Conservation (phyloP, 2,797 vertebrate genomes). For the Sebastes minor region DNA sequence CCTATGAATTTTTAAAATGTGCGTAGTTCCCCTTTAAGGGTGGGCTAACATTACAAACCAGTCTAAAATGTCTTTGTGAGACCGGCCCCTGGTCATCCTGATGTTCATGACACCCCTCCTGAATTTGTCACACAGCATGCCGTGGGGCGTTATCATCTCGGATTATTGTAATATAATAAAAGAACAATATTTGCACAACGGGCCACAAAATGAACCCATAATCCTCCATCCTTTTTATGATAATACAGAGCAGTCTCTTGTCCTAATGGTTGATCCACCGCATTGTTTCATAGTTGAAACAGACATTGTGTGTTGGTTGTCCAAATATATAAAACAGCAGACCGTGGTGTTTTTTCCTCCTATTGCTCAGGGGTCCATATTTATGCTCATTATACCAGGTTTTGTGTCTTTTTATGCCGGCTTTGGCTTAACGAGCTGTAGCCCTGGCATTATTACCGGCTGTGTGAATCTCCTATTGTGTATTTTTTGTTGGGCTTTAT, state of each 20-base stretch:
- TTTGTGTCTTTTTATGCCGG: conserved; percentile 23
- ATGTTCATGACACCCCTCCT: neutral
- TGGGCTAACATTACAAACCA: neutral
- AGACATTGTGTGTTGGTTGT: conserved; percentile 1
- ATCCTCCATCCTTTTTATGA: conserved; percentile 15
- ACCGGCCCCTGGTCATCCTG: neutral
- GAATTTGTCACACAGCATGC: conserved; percentile 4
- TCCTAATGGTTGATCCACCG: neutral
- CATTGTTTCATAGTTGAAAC: neutral
- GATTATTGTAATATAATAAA: conserved; percentile 37
- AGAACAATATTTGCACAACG: conserved; percentile 33
- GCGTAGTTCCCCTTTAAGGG: neutral
- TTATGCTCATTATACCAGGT: conserved; percentile 31
- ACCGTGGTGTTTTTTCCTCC: neutral
- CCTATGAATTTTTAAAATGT: neutral
- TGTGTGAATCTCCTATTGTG: conserved; percentile 23
- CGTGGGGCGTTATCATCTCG: conserved; percentile 1
- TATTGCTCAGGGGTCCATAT: conserved; percentile 21
- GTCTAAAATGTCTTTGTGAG: neutral
- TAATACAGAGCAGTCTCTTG: neutral
- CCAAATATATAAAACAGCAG: conserved; percentile 3
- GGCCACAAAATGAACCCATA: conserved; percentile 22
- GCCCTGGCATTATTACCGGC: conserved; percentile 6
- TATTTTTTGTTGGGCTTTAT: neutral
- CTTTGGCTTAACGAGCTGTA: conserved; percentile 23